Base-by-base conservation (phyloP, 2,888 invertebrate genomes). In the Apamea crenata region DNA sequence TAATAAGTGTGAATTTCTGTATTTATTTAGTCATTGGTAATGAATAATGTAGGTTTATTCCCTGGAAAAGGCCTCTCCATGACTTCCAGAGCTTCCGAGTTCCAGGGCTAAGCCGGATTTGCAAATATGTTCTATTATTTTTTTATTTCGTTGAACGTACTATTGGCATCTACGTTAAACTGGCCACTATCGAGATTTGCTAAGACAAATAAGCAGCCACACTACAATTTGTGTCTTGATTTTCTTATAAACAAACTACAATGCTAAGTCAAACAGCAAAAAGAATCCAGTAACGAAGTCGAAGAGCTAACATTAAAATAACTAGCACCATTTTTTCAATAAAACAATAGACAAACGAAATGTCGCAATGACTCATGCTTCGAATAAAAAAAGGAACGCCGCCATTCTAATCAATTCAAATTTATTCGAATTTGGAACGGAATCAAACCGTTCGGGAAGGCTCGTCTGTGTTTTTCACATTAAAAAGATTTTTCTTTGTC, bases 351-450 rank as follows among this genome's bases (percentile, higher is more conserved):
- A 66, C 47, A 61, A 21, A 1, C 47, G 10, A 61, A 75, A 61
- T 36, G 1, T 44, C 16, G 32, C 25, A 7, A 72, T 53, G 25
- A 74, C 18, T 63, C 50, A 63, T 56, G 16, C 65, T 74, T 59
- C 14, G 5, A 66, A 65, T 75, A 14, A 61, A 50, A 76, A 81
- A 82, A 75, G 32, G 32, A 74, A 67, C 73, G 36, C n/a, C 5
- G 40, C 18, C 61, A 77, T 69, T 77, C 63, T 56, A 75, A 87
- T 74, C 21, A 83, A 79, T 75, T 84, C 63, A 84, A 75, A 84
- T 83, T 70, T 72, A 84, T 84, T 78, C 73, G 59, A 80, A 78
- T 78, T 84, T 63, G 36, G 68, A 87, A 79, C 47, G 69, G 40
- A 70, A 87, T 73, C 77, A 73, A 86, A 66, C 72, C 68, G 66